Conservation (phyloP, 2,113 vertebrate genomes). For the Channa maculata region DNA sequence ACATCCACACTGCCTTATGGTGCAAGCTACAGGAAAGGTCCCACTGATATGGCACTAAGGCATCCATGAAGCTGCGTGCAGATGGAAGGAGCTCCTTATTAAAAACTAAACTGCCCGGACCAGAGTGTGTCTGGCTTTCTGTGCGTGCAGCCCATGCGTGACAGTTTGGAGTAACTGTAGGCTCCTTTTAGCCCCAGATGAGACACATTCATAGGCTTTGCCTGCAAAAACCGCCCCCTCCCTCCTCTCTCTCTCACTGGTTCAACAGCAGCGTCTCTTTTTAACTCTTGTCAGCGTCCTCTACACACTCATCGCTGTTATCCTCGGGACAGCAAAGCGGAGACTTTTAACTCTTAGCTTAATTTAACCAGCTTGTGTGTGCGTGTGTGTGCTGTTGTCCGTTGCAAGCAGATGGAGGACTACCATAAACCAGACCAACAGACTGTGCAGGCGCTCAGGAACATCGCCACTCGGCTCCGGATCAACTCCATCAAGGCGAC, state of each 20-base stretch:
- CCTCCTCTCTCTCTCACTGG: conserved; percentile 12
- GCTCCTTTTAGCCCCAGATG: conserved; percentile 55
- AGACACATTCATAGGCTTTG: conserved; percentile 63
- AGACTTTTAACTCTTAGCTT: conserved; percentile 60
- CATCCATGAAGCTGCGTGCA: no score
- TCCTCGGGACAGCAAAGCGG: conserved; percentile 22
- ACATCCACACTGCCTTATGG: no score
- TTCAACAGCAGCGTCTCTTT: conserved; percentile 29
- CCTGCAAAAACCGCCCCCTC: conserved; percentile 52
- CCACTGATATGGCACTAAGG: no score
- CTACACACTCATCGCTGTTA: conserved; percentile 14
- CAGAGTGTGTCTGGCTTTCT: conserved; percentile 13
- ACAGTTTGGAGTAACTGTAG: conserved; percentile 39
- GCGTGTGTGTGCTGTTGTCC: conserved; percentile 22
- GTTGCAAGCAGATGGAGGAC: conserved; percentile 86
- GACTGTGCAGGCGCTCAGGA: conserved; percentile 92
- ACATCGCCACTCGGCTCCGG: conserved; percentile 90
- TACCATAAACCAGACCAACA: conserved; percentile 96
- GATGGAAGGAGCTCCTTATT: no score
- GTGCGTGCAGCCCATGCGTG: conserved; percentile 51
- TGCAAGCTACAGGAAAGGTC: no score
- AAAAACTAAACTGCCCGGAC: no score
- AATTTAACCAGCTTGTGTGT: conserved; percentile 27
- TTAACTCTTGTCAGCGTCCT: conserved; percentile 62
- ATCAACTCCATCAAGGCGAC: conserved; percentile 93